Conservation (phyloP, 2,797 vertebrate species). For the Muscicapa comitata region DNA sequence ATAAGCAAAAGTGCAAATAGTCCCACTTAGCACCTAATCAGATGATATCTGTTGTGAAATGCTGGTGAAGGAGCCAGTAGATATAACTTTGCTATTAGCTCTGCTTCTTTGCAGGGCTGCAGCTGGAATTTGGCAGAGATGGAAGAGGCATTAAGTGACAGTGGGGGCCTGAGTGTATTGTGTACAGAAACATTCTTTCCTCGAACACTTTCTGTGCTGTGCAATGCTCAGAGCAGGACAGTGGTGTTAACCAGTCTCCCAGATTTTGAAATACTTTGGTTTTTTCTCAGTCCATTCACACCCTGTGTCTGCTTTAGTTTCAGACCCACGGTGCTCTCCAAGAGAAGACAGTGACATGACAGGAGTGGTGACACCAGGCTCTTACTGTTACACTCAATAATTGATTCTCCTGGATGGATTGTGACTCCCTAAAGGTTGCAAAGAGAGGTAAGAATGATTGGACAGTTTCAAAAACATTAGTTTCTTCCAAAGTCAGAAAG, state of each 20-base stretch:
- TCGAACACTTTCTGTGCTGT: neutral
- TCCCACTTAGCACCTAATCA: constrained; percentile 66
- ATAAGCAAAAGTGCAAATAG: constrained; percentile 65
- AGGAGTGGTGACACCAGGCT: neutral
- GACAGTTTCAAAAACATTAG: neutral
- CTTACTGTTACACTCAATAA: neutral
- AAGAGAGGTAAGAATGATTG: constrained; percentile 25
- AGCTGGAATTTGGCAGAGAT: constrained; percentile 47
- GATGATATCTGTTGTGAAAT: constrained; percentile 54
- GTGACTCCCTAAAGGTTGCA: neutral
- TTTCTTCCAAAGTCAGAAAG: neutral
- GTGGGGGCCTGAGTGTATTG: neutral
- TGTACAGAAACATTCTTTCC: constrained; percentile 13
- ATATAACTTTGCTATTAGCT: neutral
- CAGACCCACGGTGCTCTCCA: neutral
- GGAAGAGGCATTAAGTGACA: constrained; percentile 45
- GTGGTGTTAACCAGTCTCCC: neutral
- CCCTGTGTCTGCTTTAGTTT: neutral
- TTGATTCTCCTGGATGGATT: constrained; percentile 3
- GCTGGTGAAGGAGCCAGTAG: neutral
- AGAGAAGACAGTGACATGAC: neutral
- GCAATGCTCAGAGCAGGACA: neutral
- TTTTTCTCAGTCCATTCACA: neutral
- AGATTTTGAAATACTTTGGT: neutral
- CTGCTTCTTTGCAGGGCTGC: neutral